Base-by-base conservation (phyloP, 2,113 vertebrate genomes). In the Ariopsis seemanni region DNA sequence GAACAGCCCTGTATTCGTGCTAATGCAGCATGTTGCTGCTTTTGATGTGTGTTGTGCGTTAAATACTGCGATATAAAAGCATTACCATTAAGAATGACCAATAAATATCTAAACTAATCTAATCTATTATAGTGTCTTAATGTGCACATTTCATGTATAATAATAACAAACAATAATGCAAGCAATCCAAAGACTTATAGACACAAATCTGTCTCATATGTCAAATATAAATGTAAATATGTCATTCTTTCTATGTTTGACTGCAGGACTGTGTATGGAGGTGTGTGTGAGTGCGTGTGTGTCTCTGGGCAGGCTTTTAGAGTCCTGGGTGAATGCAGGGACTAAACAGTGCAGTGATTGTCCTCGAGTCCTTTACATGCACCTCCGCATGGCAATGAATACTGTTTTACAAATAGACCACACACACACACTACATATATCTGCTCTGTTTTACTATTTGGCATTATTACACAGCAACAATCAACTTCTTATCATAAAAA, bases 321-420 rank as follows among this genome's bases (percentile, higher is more conserved):
- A 71, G 25, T 85, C 63, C 57, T 74, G 67, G 20, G 34, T 74
- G 75, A 57, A 86, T 87, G 77, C 85, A 72, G 18, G 34, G 67
- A 82, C 34, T 30, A 10, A 87, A 88, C 85, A 90, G 79, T 80
- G 83, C 57, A 71, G 74, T 84, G 87, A 82, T 88, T 90, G 89
- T 90, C 53, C 80, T 84, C 20, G 15, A 20, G 63, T 84, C 34
- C 82, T 88, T 84, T 88, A 85, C 87, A 63, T 88, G 84, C 78
- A 84, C 48, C 27, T 85, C 82, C 75, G 63, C 82, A 87, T 87
- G 34, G 30, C 85, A 65, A 8, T 84, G 80, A 83, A 48, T 34
- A 55, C n/a, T 60, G 18, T 79, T 17, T 74, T 65, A 50, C 53
- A 72, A 30, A 50, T 50, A 58, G 8, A 81, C 48, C 65, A 74